Evolutionary conservation across 2,113 vertebrate genomes (phyloP), one percentile per base, ranked within the genome.

Genomic region (Ramphastos sulfuratus): DNA sequence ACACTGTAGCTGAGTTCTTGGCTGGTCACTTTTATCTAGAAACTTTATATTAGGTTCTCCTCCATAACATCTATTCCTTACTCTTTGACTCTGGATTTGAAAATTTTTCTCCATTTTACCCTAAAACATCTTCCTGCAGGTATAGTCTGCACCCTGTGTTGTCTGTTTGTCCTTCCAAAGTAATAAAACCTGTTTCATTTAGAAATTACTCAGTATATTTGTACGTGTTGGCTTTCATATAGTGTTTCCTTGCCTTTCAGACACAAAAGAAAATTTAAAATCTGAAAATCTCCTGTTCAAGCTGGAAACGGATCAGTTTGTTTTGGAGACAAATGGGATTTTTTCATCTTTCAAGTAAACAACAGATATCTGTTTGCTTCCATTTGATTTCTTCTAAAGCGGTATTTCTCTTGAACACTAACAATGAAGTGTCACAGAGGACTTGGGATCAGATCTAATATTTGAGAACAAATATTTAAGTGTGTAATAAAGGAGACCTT

Each of bases 381-480:
- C 19, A 44, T 87, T 85, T 88, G 8, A 83, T 94, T 93, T 69
- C 23, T 71, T 19, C 67, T 73, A 63, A n/a, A 93, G 39, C 9
- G 55, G 6, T 39, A 71, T 85, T 92, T 89, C 33, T 75, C 59
- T 84, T 77, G n/a, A 82, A 76, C 12, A 64, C 3, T 5, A 78
- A 15, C 37, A 89, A 30, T 1, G 4, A 92, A 92, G 61, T 67
- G 28, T 76, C 75, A 59, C 67, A 87, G 33, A 77, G 50, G 61
- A 65, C 35, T 66, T 84, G 55, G 46, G 66, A 89, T 48, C 52
- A 70, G 39, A 83, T 61, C 33, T 12, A 78, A 58, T 84, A 71
- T 87, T 90, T 86, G 63, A 84, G 76, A 87, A 71, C 37, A 93
- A 89, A 91, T 84, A 93, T 77, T 93, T 82, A 89, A 90, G 63